Evolutionary conservation across 2,797 vertebrate genomes (phyloP).

Genomic region (Cottoperca gobio): DNA sequence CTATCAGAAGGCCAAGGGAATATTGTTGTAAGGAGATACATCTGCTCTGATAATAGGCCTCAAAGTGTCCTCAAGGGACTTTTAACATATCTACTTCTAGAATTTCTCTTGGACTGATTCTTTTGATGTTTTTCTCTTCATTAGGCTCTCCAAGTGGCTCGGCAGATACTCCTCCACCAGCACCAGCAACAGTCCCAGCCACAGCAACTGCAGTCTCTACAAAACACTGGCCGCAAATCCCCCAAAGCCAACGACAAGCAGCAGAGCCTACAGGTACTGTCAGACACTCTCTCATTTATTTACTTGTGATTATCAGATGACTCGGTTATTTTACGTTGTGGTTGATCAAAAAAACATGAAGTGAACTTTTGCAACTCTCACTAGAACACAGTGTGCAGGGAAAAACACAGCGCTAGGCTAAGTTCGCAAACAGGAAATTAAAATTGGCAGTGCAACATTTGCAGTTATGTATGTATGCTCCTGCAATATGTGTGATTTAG

Average conservation of each 20-base stretch:
- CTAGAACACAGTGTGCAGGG: constrained; percentile 61
- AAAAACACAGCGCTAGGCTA: constrained; percentile 59
- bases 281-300: constrained; percentile 27
- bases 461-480: constrained; percentile 64
- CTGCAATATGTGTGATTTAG: constrained; percentile 63
- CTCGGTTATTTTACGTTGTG: constrained; percentile 50
- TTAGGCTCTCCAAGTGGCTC: constrained; percentile 95
- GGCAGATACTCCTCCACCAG: constrained; percentile 94
- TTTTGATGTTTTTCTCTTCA: constrained; percentile 54
- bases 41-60: constrained; percentile 56
- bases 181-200: constrained; percentile 89
- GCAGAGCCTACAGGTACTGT: constrained; percentile 90
- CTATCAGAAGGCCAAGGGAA: constrained; percentile 59
- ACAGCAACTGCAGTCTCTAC: constrained; percentile 88
- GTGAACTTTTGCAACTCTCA: constrained; percentile 52
- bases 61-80: constrained; percentile 59
- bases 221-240: constrained; percentile 89
- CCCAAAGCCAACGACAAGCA: constrained; percentile 95
- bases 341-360: constrained; percentile 48
- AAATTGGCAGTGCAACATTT: constrained; percentile 72
- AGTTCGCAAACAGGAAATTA: constrained; percentile 86
- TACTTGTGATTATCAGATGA: constrained; percentile 3
- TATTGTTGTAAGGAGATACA: constrained; percentile 58
- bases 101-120: constrained; percentile 33
- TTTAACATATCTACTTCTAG: constrained; percentile 61